A percentile compares a stretch with the other conserved stretches of the same genome.
Conservation (phyloP, 1,140 invertebrate species). For the Nasonia giraulti region DNA sequence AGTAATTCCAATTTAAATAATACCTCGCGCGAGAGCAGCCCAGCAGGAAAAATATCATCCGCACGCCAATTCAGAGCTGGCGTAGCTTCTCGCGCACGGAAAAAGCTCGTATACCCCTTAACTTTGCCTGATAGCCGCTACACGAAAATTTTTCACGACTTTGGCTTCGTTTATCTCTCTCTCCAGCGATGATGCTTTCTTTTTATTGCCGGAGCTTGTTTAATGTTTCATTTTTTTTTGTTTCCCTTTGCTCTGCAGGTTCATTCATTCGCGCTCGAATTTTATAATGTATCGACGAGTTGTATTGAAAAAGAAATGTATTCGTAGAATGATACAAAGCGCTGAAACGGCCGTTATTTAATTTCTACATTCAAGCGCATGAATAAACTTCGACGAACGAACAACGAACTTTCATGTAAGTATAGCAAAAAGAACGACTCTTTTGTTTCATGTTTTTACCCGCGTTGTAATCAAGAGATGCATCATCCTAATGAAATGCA, state of each 20-base stretch:
- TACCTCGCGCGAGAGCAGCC: conserved; percentile 63
- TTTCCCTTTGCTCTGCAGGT: neutral
- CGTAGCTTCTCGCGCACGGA: neutral
- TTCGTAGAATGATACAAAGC: too few species aligned
- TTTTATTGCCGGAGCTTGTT: neutral
- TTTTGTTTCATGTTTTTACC: neutral
- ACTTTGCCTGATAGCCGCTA: conserved; percentile 28
- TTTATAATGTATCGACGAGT: too few species aligned
- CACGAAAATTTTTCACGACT: conserved; percentile 30
- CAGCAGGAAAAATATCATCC: conserved; percentile 68
- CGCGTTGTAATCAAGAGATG: conserved; percentile 24
- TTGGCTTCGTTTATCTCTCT: neutral
- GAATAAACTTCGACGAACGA: too few species aligned
- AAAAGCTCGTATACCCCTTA: neutral
- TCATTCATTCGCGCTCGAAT: neutral
- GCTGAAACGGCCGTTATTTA: too few species aligned
- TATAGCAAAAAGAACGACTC: neutral
- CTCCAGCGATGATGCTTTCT: neutral
- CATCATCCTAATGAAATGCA: conserved; percentile 38
- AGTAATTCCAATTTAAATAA: conserved; percentile 76
- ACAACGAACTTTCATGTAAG: too few species aligned
- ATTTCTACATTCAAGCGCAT: too few species aligned
- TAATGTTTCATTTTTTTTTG: neutral
- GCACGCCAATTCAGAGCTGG: conserved; percentile 35
- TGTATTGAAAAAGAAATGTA: too few species aligned